phyloP scores from a whole-genome alignment of 2,113 vertebrate species.

The Limanda limanda region DNA sequence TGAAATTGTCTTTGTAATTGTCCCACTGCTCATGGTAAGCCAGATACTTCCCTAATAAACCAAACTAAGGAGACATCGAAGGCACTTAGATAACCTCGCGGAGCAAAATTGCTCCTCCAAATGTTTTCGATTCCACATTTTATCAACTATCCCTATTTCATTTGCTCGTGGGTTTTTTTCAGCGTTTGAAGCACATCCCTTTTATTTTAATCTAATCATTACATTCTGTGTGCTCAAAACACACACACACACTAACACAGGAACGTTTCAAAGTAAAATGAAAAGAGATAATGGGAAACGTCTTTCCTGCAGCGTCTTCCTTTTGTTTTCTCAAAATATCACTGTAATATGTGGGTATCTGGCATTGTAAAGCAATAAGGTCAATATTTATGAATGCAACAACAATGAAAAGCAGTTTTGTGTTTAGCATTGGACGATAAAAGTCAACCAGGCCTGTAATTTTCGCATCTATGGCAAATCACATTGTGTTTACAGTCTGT shows the following conservation, averaged over 20 bases:
- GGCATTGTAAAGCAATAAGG: constrained; percentile 6
- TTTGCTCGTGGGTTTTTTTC: constrained; percentile 23
- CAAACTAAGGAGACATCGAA: constrained; percentile 62
- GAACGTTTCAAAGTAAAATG: background rate
- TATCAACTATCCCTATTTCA: constrained; percentile 44
- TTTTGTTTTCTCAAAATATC: constrained; percentile 10
- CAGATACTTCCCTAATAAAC: constrained; percentile 74
- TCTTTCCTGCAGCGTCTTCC: background rate
- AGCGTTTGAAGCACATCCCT: constrained; percentile 13
- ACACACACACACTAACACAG: background rate
- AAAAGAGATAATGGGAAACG: background rate
- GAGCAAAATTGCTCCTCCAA: constrained; percentile 52
- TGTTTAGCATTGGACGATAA: constrained; percentile 24
- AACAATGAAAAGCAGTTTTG: constrained; percentile 36
- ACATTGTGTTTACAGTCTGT: constrained; percentile 43
- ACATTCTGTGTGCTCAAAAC: constrained; percentile 3
- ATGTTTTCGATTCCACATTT: constrained; percentile 47
- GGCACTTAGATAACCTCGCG: constrained; percentile 65
- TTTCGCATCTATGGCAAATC: constrained; percentile 26
- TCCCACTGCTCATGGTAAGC: constrained; percentile 73
- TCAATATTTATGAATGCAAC: constrained; percentile 1
- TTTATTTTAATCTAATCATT: constrained; percentile 28
- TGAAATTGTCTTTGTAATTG: constrained; percentile 82
- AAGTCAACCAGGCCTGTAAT: constrained; percentile 51
- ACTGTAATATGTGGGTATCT: constrained; percentile 7